Conservation (phyloP, 2,113 vertebrate species). For the Anolis sagrei region DNA sequence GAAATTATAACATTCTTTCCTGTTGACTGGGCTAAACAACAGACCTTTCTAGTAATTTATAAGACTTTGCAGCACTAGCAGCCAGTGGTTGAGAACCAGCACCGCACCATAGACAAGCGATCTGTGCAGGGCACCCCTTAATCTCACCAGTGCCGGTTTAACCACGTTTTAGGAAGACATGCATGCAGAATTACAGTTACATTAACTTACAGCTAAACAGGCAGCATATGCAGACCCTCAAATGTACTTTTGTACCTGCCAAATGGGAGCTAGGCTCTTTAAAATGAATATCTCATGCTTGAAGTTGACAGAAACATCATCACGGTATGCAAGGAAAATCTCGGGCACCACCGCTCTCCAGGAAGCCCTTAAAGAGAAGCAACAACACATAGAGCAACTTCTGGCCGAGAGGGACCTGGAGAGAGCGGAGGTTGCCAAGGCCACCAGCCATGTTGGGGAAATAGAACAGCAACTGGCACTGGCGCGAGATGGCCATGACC, state of each 20-base stretch:
- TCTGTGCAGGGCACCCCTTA: not conserved
- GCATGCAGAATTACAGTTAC: not conserved
- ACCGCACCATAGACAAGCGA: not conserved
- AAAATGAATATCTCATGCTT: constrained; percentile 50
- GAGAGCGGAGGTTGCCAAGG: constrained; percentile 95
- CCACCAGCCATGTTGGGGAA: constrained; percentile 93
- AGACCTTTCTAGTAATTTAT: too few relatives aligned
- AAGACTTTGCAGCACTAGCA: too few relatives aligned
- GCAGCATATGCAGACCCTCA: not conserved
- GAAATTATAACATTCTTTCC: too few relatives aligned
- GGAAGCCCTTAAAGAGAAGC: constrained; percentile 98
- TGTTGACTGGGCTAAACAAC: too few relatives aligned
- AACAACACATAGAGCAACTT: constrained; percentile 98
- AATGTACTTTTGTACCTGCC: not conserved
- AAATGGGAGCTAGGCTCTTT: constrained; percentile 29
- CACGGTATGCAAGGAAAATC: constrained; percentile 94
- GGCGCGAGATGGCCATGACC: constrained; percentile 92
- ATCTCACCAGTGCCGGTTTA: not conserved
- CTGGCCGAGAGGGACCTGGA: constrained; percentile 96
- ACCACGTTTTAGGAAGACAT: not conserved
- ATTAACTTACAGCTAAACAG: not conserved
- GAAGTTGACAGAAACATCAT: constrained; percentile 97
- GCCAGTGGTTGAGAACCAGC: too few relatives aligned
- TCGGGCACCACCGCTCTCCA: constrained; percentile 96
- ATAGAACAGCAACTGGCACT: constrained; percentile 91